Conservation (phyloP, 1,140 invertebrate species). For the Neotoxoptera formosana region DNA sequence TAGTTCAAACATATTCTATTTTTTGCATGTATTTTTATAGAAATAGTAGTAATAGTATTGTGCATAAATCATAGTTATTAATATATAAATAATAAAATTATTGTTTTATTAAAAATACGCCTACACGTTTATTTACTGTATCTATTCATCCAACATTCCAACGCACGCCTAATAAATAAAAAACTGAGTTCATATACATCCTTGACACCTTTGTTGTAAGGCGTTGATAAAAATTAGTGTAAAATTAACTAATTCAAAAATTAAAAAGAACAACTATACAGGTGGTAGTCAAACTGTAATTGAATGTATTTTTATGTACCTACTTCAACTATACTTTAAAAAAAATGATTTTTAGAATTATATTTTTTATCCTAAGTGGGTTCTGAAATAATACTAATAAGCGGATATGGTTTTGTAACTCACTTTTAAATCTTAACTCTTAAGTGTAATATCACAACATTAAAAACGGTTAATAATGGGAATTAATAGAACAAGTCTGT, state of each 20-base stretch:
- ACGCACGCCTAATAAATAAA: not conserved
- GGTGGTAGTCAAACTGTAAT: no score
- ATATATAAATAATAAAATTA: not conserved
- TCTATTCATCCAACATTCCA: not conserved
- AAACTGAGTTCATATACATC: not conserved
- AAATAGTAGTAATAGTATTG: not conserved
- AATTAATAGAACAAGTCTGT: not conserved
- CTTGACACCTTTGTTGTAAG: not conserved
- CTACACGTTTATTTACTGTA: not conserved
- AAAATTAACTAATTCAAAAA: not conserved
- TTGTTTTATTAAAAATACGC: not conserved
- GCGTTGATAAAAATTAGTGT: not conserved
- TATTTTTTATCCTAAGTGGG: not conserved
- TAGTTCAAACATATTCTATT: not conserved
- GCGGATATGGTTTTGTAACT: not conserved
- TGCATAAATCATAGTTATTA: not conserved
- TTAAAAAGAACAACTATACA: not conserved
- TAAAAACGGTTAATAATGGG: not conserved
- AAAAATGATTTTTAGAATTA: not conserved
- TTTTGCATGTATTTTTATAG: not conserved
- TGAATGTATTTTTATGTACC: no score
- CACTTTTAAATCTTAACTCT: not conserved
- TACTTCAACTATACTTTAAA: no score
- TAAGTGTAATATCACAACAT: not conserved
- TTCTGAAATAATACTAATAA: not conserved